Percentiles rank a stretch among this genome's conserved stretches.
These are phyloP conservation scores for Drosophila heteroneura DNA, from an alignment of 2,888 invertebrate species.

Conservation along the genomic window DNA sequence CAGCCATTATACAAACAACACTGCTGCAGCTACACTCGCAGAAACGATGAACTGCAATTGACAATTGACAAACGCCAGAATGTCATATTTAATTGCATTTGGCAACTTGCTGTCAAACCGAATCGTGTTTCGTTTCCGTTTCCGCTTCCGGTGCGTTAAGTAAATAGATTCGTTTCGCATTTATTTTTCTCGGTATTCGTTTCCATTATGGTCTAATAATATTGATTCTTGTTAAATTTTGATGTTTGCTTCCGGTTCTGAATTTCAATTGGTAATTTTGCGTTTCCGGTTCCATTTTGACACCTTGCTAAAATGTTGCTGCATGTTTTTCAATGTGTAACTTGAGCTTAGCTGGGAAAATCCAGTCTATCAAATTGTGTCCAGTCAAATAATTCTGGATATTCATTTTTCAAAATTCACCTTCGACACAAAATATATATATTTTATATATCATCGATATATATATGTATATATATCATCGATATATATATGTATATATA, in stretches of 20 bases:
- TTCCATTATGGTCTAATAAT: background rate
- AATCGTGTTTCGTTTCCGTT: background rate
- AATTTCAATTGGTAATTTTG: background rate
- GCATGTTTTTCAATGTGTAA: background rate
- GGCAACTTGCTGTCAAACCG: background rate
- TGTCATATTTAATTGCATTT: background rate
- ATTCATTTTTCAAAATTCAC: background rate
- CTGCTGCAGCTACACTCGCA: slow-evolving; percentile 1
- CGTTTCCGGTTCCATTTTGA: background rate
- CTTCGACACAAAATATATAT: background rate
- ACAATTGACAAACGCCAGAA: background rate
- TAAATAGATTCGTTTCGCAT: background rate
- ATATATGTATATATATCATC: no score
- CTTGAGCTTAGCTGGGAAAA: background rate
- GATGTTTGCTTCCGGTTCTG: background rate
- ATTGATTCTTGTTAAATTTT: background rate
- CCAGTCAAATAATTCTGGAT: background rate
- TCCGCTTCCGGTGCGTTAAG: background rate
- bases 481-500: background rate
- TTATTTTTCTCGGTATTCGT: background rate
- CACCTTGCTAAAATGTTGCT: background rate
- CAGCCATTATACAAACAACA: background rate
- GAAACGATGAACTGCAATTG: background rate
- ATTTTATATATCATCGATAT: no score
- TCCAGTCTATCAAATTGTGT: background rate